Conservation (phyloP, 92 coral and sea anemone genomes). For the Porites divaricata region DNA sequence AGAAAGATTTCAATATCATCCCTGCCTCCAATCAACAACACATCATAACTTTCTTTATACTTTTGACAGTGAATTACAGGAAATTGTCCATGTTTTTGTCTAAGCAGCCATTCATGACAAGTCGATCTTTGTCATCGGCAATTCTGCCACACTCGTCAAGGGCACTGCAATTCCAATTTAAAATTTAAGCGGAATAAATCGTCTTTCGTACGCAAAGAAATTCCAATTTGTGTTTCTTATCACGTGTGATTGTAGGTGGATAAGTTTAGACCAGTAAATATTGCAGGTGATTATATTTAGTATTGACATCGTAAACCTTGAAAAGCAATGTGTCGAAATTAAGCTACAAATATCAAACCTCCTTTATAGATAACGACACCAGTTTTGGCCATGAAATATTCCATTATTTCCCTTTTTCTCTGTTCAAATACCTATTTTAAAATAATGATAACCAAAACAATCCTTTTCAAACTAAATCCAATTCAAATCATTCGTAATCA, state of each 20-base stretch:
- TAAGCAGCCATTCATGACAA: slow-evolving; percentile 13
- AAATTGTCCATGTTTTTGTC: slow-evolving; percentile 30
- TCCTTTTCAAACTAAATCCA: slow-evolving; percentile 1
- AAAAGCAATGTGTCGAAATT: background rate
- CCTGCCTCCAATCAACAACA: slow-evolving; percentile 14
- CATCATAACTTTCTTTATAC: slow-evolving; percentile 18
- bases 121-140: slow-evolving; percentile 19
- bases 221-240: background rate
- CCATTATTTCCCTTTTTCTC: background rate
- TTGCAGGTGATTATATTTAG: slow-evolving; percentile 20
- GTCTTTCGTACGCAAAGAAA: background rate
- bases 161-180: background rate
- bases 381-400: background rate
- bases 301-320: slow-evolving; percentile 8
- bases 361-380: no score
- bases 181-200: background rate
- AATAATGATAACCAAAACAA: background rate
- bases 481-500: slow-evolving; percentile 33
- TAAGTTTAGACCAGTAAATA: slow-evolving; percentile 3
- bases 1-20: slow-evolving; percentile 15
- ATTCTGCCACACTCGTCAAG: background rate
- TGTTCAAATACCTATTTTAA: background rate
- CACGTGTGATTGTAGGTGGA: slow-evolving; percentile 18
- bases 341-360: background rate
- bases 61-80: slow-evolving; percentile 31